Conservation (phyloP, 2,113 vertebrate species). For the Rhinopithecus roxellana region DNA sequence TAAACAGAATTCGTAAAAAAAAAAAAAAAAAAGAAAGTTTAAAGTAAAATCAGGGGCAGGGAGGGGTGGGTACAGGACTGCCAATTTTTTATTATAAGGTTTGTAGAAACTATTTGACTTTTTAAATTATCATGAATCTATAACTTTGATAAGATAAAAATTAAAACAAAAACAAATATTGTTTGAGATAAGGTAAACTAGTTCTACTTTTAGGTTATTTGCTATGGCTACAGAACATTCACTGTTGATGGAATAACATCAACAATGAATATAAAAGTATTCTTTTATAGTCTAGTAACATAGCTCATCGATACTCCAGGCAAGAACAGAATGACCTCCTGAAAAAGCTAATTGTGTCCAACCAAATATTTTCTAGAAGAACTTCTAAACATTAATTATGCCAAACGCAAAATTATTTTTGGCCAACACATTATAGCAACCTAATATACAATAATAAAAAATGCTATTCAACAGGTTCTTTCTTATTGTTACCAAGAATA, state of each 20-base stretch:
- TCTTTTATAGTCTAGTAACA: neutral
- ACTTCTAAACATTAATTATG: neutral
- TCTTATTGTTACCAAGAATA: neutral
- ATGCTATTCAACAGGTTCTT: neutral
- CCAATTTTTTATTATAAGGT: neutral
- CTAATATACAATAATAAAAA: neutral
- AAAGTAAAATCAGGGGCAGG: neutral
- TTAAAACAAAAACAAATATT: neutral
- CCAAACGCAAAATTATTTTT: neutral
- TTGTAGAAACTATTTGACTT: neutral
- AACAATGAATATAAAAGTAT: neutral
- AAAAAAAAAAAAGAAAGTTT: neutral
- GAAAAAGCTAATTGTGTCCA: neutral
- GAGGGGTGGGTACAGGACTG: neutral
- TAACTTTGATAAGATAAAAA: conserved; percentile 9
- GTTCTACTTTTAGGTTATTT: conserved; percentile 18
- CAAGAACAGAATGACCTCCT: neutral
- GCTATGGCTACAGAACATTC: neutral
- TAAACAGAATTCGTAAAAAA: neutral
- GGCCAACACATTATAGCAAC: neutral
- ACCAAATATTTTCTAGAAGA: neutral
- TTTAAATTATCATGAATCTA: neutral
- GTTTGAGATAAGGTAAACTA: neutral
- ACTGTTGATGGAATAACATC: neutral
- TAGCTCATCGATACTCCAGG: neutral